A percentile compares a stretch with the other conserved stretches of the same genome.
These are phyloP conservation scores for Macrosoma leucophasiata DNA, from an alignment of 2,888 invertebrate genomes.

Conservation along the genomic window DNA sequence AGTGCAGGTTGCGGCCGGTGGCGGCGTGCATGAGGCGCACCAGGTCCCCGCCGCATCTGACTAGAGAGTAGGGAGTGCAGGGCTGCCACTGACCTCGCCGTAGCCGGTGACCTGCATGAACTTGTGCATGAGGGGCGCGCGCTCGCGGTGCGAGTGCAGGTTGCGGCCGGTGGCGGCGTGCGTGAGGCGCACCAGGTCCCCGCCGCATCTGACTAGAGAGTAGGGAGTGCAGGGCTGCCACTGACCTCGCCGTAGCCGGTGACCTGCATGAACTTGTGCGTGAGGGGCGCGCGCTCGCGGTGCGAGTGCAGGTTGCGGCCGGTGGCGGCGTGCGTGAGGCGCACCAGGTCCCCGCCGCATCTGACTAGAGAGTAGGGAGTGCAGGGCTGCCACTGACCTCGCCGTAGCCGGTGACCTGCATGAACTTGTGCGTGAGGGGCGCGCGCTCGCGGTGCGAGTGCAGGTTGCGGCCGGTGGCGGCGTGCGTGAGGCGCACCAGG, in stretches of 20 bases:
- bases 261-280: slow-evolving; percentile 92
- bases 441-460: slow-evolving; percentile 94
- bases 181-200: no score
- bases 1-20: slow-evolving; percentile 92
- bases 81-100: slow-evolving; percentile 80
- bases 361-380: no score
- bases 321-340: slow-evolving; percentile 90
- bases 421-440: slow-evolving; percentile 91
- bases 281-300: slow-evolving; percentile 89
- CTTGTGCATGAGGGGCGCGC: slow-evolving; percentile 91
- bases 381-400: slow-evolving; percentile 78
- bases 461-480: slow-evolving; percentile 88
- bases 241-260: slow-evolving; percentile 93
- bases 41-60: slow-evolving; percentile 38
- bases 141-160: slow-evolving; percentile 92
- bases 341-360: slow-evolving; percentile 89
- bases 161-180: slow-evolving; percentile 90
- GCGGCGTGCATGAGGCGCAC: slow-evolving; percentile 72
- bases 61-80: no score
- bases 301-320: slow-evolving; percentile 94
- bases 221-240: no score
- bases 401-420: slow-evolving; percentile 95
- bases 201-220: slow-evolving; percentile 31
- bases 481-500: slow-evolving; percentile 62
- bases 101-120: slow-evolving; percentile 96